Base-by-base conservation (phyloP, 2,888 invertebrate species). In the Dynastes grantii region DNA sequence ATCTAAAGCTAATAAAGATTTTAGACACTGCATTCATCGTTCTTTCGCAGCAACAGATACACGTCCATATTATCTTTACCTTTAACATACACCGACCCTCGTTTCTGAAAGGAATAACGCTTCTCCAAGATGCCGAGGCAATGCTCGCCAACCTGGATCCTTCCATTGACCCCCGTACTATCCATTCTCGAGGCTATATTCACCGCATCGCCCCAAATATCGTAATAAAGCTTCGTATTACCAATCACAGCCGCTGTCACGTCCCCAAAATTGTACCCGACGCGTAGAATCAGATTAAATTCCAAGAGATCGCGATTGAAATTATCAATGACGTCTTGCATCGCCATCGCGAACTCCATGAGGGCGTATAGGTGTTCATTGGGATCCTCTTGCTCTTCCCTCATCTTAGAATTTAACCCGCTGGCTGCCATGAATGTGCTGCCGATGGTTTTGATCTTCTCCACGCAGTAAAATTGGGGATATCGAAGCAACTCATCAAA, bases 171-270 rank as follows among this genome's bases (percentile, higher is more conserved):
- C 0, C 98, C 98, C 0, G 98, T 98, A 0, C 97, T 96, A 88
- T 99, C 98, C 99, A 99, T 99, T 76, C 98, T 91, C 6, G 97
- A 97, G 0, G 98, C 97, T 78, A 98, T 97, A 88, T 99, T 99
- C 0, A 99, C 98, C 0, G 98, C 97, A 88, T 99, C 98, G 0
- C 98, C 98, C 98, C 98, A 99, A 84, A 98, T 98, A 88, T 98
- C 98, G 85, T 98, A 99, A 88, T 97, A 96, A 80, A 99, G 90
- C 87, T 98, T 99, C 1, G 96, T 96, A 6, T 98, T 98, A 0
- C 98, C 98, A 76, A 99, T 98, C 2, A 99, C 96, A 1, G 98
- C 98, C 0, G 98, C 98, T 0, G 98, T 98, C 0, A 99, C 97
- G 84, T 98, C 98, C 0, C 98, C 98, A 84, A 94, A 95, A 89